phyloP scores from a whole-genome alignment of 2,888 invertebrate species.

The Epistrophella euchroma region DNA sequence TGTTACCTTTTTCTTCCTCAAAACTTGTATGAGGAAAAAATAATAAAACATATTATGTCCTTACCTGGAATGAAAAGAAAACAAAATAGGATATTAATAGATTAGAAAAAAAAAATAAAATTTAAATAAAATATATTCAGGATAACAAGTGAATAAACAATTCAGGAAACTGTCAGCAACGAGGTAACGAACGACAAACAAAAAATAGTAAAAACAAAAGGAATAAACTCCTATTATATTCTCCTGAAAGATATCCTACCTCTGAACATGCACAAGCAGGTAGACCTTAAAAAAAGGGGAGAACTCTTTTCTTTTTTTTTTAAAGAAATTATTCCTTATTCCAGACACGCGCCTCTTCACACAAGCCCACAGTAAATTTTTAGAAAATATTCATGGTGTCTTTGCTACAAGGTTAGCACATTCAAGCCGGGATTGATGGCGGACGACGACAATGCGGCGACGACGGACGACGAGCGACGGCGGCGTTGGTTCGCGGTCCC shows the following conservation, averaged over 20 bases:
- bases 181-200: conserved; percentile 14
- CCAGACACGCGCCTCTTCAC: conserved; percentile 58
- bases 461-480: not conserved
- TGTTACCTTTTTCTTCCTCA: conserved; percentile 7
- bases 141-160: conserved; percentile 61
- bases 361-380: conserved; percentile 68
- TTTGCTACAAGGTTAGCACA: conserved; percentile 56
- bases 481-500: conserved; percentile 14
- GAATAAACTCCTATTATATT: conserved; percentile 38
- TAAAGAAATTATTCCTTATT: conserved; percentile 42
- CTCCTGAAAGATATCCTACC: conserved; percentile 48
- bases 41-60: conserved; percentile 15
- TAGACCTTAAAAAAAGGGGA: conserved; percentile 37
- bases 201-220: conserved; percentile 14
- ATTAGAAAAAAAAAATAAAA: conserved; percentile 34
- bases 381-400: conserved; percentile 59
- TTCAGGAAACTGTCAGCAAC: conserved; percentile 69
- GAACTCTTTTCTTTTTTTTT: not conserved
- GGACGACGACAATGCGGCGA: conserved; percentile 51
- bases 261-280: conserved; percentile 50
- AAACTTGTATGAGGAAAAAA: conserved; percentile 1
- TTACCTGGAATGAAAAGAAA: conserved; percentile 60
- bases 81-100: conserved; percentile 62
- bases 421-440: conserved; percentile 26
- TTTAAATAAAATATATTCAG: conserved; percentile 37